phyloP scores from a whole-genome alignment of 2,888 invertebrate species.

The Drosophila lacicola region DNA sequence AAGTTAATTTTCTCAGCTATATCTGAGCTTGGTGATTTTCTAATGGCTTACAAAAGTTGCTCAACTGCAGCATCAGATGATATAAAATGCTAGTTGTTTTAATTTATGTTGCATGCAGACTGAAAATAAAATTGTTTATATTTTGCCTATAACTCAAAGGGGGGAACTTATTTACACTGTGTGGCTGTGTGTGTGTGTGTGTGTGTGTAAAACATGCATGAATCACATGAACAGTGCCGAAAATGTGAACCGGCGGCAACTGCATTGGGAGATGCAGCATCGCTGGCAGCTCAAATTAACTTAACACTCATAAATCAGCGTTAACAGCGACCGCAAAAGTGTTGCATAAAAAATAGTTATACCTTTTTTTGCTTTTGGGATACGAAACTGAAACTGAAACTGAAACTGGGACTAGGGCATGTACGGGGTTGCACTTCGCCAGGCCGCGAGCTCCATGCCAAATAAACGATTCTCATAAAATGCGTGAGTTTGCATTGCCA shows the following conservation, averaged over 20 bases:
- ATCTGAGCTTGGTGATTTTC: no score
- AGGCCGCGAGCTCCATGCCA: slow-evolving; percentile 37
- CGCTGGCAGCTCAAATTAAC: slow-evolving; percentile 70
- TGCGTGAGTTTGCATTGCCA: slow-evolving; percentile 59
- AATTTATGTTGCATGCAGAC: slow-evolving; percentile 33
- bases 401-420: slow-evolving; percentile 7
- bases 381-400: slow-evolving; percentile 19
- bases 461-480: slow-evolving; percentile 72
- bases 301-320: slow-evolving; percentile 78
- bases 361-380: slow-evolving; percentile 19
- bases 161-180: slow-evolving; percentile 19
- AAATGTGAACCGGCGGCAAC: slow-evolving; percentile 40
- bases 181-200: slow-evolving; percentile 5
- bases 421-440: slow-evolving; percentile 18
- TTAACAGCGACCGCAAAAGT: slow-evolving; percentile 74
- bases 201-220: slow-evolving; percentile 50
- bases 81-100: slow-evolving; percentile 41
- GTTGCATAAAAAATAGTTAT: slow-evolving; percentile 75
- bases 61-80: no score
- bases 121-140: slow-evolving; percentile 60
- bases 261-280: slow-evolving; percentile 25
- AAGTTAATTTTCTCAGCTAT: no score
- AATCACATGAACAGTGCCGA: slow-evolving; percentile 40
- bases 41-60: no score
- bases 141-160: slow-evolving; percentile 66